Percentiles rank a stretch among this genome's conserved stretches.
Evolutionary conservation across 2,113 vertebrate genomes (phyloP).

Genomic region (Myiagra hebetior): DNA sequence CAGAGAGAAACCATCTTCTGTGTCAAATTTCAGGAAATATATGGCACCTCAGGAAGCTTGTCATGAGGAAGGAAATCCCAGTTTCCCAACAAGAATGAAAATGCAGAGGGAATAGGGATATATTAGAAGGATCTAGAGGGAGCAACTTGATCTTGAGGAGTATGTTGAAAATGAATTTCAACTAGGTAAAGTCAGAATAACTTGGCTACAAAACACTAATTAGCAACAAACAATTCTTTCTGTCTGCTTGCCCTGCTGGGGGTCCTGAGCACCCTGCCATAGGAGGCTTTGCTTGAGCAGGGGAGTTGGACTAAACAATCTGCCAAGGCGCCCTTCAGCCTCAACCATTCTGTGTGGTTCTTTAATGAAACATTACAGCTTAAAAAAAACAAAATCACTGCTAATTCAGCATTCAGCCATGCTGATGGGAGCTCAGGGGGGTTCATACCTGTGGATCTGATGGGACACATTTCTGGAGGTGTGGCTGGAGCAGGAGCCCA

Average conservation of each 20-base stretch:
- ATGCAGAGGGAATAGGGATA: not conserved
- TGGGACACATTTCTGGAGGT: conserved; percentile 90
- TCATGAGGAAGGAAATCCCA: not conserved
- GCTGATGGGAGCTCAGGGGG: not conserved
- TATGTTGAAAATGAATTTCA: not conserved
- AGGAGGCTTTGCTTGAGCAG: not conserved
- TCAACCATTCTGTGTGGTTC: not conserved
- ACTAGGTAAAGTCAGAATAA: not conserved
- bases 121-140: not conserved
- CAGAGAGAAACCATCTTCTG: not conserved
- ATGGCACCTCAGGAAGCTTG: not conserved
- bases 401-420: rapidly evolving
- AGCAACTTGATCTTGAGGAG: not conserved
- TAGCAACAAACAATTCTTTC: not conserved
- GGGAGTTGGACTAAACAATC: rapidly evolving
- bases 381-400: not conserved
- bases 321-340: not conserved
- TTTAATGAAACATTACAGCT: not conserved
- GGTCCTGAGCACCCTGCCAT: not conserved
- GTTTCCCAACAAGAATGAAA: not conserved
- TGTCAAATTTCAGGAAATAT: not conserved
- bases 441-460: conserved; percentile 84
- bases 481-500: conserved; percentile 81
- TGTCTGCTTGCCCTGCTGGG: not conserved
- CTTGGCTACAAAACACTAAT: not conserved